Conservation (phyloP, 2,797 vertebrate genomes). For the Acipenser transmontanus region DNA sequence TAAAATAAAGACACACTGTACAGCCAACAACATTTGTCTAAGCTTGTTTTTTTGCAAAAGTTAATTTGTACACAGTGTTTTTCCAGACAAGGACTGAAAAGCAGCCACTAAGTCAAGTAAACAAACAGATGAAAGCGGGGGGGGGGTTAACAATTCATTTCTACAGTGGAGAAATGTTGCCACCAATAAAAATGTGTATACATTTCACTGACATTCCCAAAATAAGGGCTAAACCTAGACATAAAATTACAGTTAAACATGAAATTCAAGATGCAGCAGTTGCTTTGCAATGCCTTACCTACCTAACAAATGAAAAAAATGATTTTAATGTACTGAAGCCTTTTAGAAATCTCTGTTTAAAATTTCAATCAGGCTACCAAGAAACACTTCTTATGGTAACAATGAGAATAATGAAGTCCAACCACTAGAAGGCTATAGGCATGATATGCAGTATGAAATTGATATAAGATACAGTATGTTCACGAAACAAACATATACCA, state of each 20-base stretch:
- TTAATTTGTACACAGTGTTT: not conserved
- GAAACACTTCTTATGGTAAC: too few species aligned
- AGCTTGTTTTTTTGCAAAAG: not conserved
- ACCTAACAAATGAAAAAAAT: conserved; percentile 2
- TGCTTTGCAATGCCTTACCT: conserved; percentile 14
- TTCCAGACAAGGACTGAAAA: not conserved
- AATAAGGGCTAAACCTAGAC: conserved; percentile 14
- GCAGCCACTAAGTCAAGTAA: conserved; percentile 10
- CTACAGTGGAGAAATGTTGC: conserved; percentile 7
- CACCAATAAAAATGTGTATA: conserved; percentile 16
- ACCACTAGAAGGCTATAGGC: too few species aligned
- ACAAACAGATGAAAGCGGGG: conserved; percentile 2
- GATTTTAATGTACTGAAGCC: too few species aligned
- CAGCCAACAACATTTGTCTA: too few species aligned
- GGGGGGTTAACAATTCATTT: conserved; percentile 4
- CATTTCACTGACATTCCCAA: conserved; percentile 15
- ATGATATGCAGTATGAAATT: too few species aligned
- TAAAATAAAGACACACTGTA: too few species aligned
- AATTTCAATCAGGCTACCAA: too few species aligned
- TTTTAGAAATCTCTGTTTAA: too few species aligned
- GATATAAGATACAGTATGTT: too few species aligned
- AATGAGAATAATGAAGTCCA: too few species aligned
- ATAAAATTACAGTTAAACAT: conserved; percentile 17
- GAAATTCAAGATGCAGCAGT: conserved; percentile 5
- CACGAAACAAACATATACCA: too few species aligned